These are phyloP conservation scores for Lithodes maja DNA, from an alignment of 2,888 invertebrate species.

Conservation along the genomic window DNA sequence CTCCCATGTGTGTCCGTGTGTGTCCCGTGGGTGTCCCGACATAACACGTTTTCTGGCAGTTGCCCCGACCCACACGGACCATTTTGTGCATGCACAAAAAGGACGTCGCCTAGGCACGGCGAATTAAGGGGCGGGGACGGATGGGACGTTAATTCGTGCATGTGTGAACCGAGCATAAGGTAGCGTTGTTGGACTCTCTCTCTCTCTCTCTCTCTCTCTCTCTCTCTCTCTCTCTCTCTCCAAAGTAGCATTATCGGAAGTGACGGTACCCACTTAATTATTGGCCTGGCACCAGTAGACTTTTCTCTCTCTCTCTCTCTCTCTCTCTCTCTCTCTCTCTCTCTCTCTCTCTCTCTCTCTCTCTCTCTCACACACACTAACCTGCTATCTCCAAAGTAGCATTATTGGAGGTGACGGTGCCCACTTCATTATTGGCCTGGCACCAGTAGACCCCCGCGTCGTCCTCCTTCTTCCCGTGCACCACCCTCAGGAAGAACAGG, in stretches of 20 bases:
- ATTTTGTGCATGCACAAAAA: too few relatives aligned
- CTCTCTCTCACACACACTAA: constrained; percentile 74
- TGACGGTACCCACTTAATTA: not conserved
- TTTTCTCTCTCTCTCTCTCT: not conserved
- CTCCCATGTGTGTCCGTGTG: too few relatives aligned
- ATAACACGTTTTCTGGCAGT: too few relatives aligned
- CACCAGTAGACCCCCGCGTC: constrained; percentile 94
- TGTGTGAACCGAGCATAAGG: too few relatives aligned
- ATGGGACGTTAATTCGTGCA: too few relatives aligned
- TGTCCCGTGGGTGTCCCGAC: too few relatives aligned
- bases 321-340: not conserved
- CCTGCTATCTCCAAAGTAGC: constrained; percentile 97
- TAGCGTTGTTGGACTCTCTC: not conserved
- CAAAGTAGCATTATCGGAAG: not conserved
- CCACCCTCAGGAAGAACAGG: constrained; percentile 94
- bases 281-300: not conserved
- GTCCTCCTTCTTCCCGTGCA: constrained; percentile 82
- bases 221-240: not conserved
- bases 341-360: not conserved
- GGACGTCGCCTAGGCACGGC: too few relatives aligned
- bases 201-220: not conserved
- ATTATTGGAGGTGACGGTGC: constrained; percentile 91
- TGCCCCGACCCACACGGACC: too few relatives aligned
- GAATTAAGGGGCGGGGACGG: too few relatives aligned
- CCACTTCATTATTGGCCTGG: constrained; percentile 93